Percentiles rank a stretch among this genome's conserved stretches.
Conservation (phyloP, 1,140 invertebrate species). For the Eurytemora carolleeae region DNA sequence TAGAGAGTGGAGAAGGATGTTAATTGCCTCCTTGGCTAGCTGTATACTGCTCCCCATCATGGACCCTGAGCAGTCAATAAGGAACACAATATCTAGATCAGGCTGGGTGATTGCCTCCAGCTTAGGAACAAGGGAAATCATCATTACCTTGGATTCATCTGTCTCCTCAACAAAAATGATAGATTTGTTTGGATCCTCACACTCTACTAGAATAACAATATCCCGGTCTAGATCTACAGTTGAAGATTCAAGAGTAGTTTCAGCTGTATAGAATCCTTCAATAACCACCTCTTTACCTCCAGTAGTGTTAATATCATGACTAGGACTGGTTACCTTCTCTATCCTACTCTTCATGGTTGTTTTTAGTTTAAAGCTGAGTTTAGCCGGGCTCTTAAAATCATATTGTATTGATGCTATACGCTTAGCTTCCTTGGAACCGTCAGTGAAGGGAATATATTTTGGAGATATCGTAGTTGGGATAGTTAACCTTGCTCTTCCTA, state of each 20-base stretch:
- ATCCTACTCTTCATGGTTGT: background rate
- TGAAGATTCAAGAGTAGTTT: constrained; percentile 14
- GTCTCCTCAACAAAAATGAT: constrained; percentile 3
- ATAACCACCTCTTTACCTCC: constrained; percentile 17
- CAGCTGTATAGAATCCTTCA: constrained; percentile 5
- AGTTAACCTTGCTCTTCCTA: constrained; percentile 25
- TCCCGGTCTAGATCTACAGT: constrained; percentile 21
- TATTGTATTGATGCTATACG: constrained; percentile 20
- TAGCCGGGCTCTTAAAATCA: constrained; percentile 8
- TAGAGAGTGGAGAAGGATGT: constrained; percentile 20
- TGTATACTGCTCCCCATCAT: constrained; percentile 23
- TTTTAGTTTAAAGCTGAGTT: constrained; percentile 5
- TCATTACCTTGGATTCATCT: constrained; percentile 8
- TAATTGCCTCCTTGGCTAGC: constrained; percentile 22
- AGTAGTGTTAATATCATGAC: constrained; percentile 15
- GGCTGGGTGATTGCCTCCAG: constrained; percentile 20
- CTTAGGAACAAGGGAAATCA: constrained; percentile 21
- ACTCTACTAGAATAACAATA: constrained; percentile 19
- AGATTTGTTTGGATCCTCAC: constrained; percentile 17
- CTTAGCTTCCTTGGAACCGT: constrained; percentile 16
- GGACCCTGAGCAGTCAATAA: constrained; percentile 23
- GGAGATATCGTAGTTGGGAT: constrained; percentile 24
- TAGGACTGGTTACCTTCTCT: background rate
- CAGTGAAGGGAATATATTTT: constrained; percentile 19
- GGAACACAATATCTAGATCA: constrained; percentile 22